Evolutionary conservation across 1,140 invertebrate species (phyloP).

Genomic region (Telenomus remus): DNA sequence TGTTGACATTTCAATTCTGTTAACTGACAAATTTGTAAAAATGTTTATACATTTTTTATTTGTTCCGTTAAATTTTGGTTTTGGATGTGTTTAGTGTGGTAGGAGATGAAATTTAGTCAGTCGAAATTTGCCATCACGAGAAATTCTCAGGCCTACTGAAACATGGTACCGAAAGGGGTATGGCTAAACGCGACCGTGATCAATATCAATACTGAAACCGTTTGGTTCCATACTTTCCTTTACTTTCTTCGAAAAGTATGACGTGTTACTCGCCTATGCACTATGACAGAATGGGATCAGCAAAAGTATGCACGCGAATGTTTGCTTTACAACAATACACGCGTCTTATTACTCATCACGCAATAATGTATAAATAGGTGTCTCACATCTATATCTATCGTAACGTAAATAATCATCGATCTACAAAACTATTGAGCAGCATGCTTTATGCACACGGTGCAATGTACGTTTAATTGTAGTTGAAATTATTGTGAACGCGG

Average conservation of each 20-base stretch:
- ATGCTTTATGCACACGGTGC: constrained; percentile 53
- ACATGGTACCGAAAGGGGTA: constrained; percentile 39
- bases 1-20: no score
- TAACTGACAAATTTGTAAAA: no score
- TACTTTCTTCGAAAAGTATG: constrained; percentile 73
- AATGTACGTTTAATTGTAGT: constrained; percentile 57
- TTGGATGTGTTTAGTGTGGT: no score
- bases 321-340: constrained; percentile 50
- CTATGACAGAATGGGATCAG: constrained; percentile 67
- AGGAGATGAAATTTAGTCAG: no score
- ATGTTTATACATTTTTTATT: no score
- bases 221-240: constrained; percentile 61
- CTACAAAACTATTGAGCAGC: constrained; percentile 56
- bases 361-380: constrained; percentile 57
- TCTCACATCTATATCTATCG: constrained; percentile 55
- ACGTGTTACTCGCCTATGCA: constrained; percentile 72
- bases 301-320: constrained; percentile 58
- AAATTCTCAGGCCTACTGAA: constrained; percentile 3
- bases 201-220: constrained; percentile 58
- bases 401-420: constrained; percentile 57
- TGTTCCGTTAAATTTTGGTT: no score
- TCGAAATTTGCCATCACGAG: no score
- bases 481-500: constrained; percentile 50
- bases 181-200: constrained; percentile 57
- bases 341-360: constrained; percentile 58